Base-by-base conservation (phyloP, 2,888 invertebrate genomes). In the Netelia virgata region DNA sequence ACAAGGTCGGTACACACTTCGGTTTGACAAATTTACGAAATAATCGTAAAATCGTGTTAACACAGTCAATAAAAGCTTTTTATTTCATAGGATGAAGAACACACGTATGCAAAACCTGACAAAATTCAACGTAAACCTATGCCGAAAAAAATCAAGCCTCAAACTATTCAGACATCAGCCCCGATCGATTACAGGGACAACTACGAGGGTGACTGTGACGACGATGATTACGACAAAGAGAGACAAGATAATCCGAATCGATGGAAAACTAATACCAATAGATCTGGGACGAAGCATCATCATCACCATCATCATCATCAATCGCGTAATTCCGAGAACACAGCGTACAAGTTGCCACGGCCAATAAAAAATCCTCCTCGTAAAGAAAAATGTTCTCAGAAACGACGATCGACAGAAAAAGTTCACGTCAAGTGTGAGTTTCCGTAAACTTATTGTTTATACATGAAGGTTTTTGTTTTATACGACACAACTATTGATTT, bases 191-290 rank as follows among this genome's bases (percentile, higher is more conserved):
- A 93, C 88, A 93, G 92, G 85, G 94, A 94, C 86, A 94, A 93
- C 90, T 94, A 94, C 73, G 94, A 94, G 87, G 94, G 94, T 10
- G 94, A 94, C 83, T 94, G 94, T 74, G 94, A 94, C 85, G 94
- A 94, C 66, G 94, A 94, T 76, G 92, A 93, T 59, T 92, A 92
- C 43, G 84, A 88, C 36, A 91, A 92, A 78, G 91, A 89, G 80
- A 89, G 83, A 82, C 89, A 87, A 50, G 91, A 93, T 43, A 92
- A 93, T 89, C 90, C 90, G 8, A 92, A 93, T 80, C 89, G 91
- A 75, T 93, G 93, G 93, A 93, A 93, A 86, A 92, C 90, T 6
- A 93, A 88, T 85, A 91, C 91, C 3, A 89, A 89, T 66, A 92
- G 90, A 70, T 91, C 91, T 14, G 90, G 82, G 68, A 86, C 90